Base-by-base conservation (phyloP, 1,140 invertebrate species). In the Hyphantria cunea region DNA sequence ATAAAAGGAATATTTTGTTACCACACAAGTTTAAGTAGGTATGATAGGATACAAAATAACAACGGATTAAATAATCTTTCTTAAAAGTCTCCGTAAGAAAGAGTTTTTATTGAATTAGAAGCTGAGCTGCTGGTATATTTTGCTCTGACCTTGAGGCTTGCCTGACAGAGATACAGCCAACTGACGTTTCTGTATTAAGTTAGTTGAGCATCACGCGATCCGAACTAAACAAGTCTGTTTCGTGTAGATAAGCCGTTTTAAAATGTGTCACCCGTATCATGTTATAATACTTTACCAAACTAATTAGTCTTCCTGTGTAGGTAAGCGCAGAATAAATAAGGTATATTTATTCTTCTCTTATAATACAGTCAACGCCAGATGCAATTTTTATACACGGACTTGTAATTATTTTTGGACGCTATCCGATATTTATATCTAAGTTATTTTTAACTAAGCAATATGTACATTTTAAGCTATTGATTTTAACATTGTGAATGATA, bases 141-240 rank as follows among this genome's bases (percentile, higher is more conserved):
- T 25, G 37, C 39, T 53, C 37, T 45, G 47, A 65, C 63, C 63
- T 65, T 66, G 64, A 54, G 17, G 17, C 17, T 1, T 25, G 17
- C 5, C 42, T 53, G 42, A 10, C 12, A 41, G 48, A 41, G 64
- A 65, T 53, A 58, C 51, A 48, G 31, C 33, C 15, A 37, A 59
- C 51, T 56, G 47, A 52, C 50, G 58, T 65, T 56, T 59, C 32
- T 53, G 31, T 34, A n/a, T n/a, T n/a, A n/a, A n/a, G 39, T 56
- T 56, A 47, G 53, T 47, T 48, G 45, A 39, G 55, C 50, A 50
- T 55, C 64, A 66, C 64, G 67, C 64, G 41, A 62, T 50, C 52
- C 11, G 15, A 59, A 34, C 37, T 53, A 49, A 56, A 31, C 55
- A 56, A 31, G 42, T 33, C 53, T 31, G 42, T 17, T 52, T 37